Evolutionary conservation across 1,140 invertebrate species (phyloP).

Genomic region (Acromyrmex heyeri): DNA sequence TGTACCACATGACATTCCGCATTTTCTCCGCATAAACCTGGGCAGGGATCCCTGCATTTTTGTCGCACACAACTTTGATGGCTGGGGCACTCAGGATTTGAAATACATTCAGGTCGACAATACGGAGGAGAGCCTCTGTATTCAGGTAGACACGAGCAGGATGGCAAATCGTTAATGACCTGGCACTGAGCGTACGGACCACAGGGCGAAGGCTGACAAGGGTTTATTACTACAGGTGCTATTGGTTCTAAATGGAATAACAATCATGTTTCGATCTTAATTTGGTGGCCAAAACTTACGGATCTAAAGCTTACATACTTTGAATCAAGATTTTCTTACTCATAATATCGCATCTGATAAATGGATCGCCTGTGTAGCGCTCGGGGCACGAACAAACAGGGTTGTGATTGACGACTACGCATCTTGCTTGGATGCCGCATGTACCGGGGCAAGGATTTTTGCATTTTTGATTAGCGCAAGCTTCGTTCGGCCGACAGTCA

Average conservation of each 20-base stretch:
- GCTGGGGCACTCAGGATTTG: conserved; percentile 89
- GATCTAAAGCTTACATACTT: too few species aligned
- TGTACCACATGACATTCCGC: conserved; percentile 90
- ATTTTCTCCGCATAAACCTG: conserved; percentile 90
- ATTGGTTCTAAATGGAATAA: conserved; percentile 33
- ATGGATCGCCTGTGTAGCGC: conserved; percentile 89
- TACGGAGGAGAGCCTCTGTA: conserved; percentile 90
- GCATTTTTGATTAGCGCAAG: conserved; percentile 92
- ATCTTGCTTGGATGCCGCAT: conserved; percentile 89
- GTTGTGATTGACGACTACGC: conserved; percentile 90
- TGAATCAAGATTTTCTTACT: conserved; percentile 69
- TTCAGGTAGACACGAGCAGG: conserved; percentile 89
- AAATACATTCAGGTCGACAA: conserved; percentile 90
- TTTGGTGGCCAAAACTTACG: not conserved
- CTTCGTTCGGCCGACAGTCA: conserved; percentile 89
- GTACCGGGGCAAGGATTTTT: conserved; percentile 91
- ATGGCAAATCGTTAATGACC: conserved; percentile 78
- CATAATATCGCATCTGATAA: conserved; percentile 86
- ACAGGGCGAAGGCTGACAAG: conserved; percentile 89
- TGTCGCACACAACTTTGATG: conserved; percentile 90
- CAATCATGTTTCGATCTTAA: conserved; percentile 18
- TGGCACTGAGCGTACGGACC: conserved; percentile 90
- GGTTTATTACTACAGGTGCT: conserved; percentile 9
- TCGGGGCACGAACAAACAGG: conserved; percentile 89
- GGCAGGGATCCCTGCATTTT: conserved; percentile 92